Evolutionary conservation across 2,888 invertebrate species (phyloP).

Genomic region (Himalopsyche japonica): DNA sequence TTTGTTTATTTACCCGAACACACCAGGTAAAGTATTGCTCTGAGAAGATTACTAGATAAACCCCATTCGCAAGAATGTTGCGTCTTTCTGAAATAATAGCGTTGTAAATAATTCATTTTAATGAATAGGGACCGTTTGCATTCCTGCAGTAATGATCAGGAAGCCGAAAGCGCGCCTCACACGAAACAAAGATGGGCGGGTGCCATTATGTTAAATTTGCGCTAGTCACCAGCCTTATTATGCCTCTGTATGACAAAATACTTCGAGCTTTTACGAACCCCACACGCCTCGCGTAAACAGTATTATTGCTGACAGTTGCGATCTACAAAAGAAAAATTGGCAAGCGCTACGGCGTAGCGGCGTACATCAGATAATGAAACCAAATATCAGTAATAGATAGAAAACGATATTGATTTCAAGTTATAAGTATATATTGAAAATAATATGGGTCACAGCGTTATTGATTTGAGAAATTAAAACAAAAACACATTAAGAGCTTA

Average conservation of each 20-base stretch:
- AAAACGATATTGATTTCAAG: too few relatives aligned
- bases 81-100: too few relatives aligned
- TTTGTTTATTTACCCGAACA: too few relatives aligned
- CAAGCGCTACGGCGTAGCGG: not conserved
- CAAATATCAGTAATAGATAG: not conserved
- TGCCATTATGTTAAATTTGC: not conserved
- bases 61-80: too few relatives aligned
- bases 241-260: not conserved
- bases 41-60: too few relatives aligned
- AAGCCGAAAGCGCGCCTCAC: not conserved
- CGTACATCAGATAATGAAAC: not conserved
- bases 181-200: not conserved
- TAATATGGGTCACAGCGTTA: too few relatives aligned
- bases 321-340: not conserved
- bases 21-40: too few relatives aligned
- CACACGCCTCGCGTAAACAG: not conserved
- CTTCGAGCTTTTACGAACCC: not conserved
- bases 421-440: too few relatives aligned
- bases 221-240: not conserved
- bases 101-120: not conserved
- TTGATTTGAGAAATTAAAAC: too few relatives aligned
- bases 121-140: not conserved
- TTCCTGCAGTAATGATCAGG: not conserved
- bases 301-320: not conserved
- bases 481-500: too few relatives aligned